Percentiles rank a stretch among this genome's conserved stretches.
These are phyloP conservation scores for Xestia sexstrigata DNA, from an alignment of 2,888 invertebrate genomes.

Conservation along the genomic window DNA sequence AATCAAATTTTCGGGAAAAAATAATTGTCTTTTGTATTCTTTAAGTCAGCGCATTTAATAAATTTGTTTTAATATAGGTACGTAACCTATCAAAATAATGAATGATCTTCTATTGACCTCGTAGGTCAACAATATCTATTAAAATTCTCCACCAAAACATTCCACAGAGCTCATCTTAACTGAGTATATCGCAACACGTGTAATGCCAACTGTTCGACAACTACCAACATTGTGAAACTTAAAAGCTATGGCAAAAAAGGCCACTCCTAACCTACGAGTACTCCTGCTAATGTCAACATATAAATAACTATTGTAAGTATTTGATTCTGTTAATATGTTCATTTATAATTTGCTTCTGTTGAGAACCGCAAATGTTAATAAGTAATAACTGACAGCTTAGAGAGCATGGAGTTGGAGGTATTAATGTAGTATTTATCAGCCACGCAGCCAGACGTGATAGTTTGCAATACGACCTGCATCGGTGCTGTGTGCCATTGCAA, in stretches of 20 bases:
- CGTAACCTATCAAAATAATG: conserved; percentile 32
- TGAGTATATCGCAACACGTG: conserved; percentile 64
- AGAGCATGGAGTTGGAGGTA: conserved; percentile 59
- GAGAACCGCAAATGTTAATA: conserved; percentile 72
- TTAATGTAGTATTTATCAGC: conserved; percentile 68
- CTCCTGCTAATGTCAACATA: conserved; percentile 65
- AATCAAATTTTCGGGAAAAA: conserved; percentile 63
- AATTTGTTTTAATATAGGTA: conserved; percentile 17
- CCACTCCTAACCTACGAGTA: conserved; percentile 51
- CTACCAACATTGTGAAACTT: conserved; percentile 71
- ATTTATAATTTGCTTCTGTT: conserved; percentile 78
- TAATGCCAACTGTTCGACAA: conserved; percentile 56
- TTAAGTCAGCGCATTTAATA: conserved; percentile 5
- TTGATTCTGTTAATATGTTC: conserved; percentile 64
- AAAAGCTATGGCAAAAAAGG: conserved; percentile 68
- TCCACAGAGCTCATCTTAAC: conserved; percentile 59
- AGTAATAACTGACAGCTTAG: conserved; percentile 71
- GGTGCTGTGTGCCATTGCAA: conserved; percentile 73
- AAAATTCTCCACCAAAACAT: conserved; percentile 44
- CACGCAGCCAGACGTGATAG: conserved; percentile 68
- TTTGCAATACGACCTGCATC: conserved; percentile 72
- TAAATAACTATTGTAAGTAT: conserved; percentile 57
- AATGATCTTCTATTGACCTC: conserved; percentile 31
- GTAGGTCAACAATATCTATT: conserved; percentile 40
- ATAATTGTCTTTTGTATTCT: conserved; percentile 18